These are phyloP conservation scores for Neoniphon sammara DNA, from an alignment of 2,797 vertebrate species.

Conservation along the genomic window DNA sequence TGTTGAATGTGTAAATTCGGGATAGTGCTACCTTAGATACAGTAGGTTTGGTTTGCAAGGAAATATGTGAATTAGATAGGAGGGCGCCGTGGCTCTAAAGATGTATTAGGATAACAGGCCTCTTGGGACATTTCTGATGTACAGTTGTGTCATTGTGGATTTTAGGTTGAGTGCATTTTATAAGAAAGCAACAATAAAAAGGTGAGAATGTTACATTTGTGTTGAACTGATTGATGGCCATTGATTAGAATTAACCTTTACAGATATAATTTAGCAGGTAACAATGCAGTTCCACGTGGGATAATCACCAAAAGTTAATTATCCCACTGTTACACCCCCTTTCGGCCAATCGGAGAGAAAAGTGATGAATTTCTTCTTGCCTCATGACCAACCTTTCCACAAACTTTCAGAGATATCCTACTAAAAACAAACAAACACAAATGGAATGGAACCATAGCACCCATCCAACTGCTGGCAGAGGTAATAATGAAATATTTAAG, in stretches of 20 bases:
- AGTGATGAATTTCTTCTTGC: too few species aligned
- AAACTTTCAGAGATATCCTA: too few species aligned
- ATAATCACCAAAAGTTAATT: too few species aligned
- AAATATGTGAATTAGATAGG: conserved; percentile 11
- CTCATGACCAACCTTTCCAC: too few species aligned
- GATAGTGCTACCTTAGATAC: conserved; percentile 1
- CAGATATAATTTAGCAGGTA: not conserved
- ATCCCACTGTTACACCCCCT: too few species aligned
- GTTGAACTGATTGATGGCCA: conserved; percentile 28
- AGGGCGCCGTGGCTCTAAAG: conserved; percentile 47
- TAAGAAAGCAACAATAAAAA: conserved; percentile 80
- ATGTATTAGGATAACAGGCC: conserved; percentile 61
- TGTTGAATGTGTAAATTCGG: conserved; percentile 11
- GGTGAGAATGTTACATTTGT: conserved; percentile 68
- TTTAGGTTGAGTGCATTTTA: conserved; percentile 84
- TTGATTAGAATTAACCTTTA: not conserved
- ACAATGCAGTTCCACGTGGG: too few species aligned
- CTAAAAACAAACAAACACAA: too few species aligned
- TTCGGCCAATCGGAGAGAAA: too few species aligned
- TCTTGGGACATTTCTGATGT: conserved; percentile 81
- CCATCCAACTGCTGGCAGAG: too few species aligned
- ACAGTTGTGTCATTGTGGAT: conserved; percentile 80
- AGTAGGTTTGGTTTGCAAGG: conserved; percentile 9
- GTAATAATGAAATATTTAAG: too few species aligned
- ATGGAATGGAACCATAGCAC: too few species aligned